Base-by-base conservation (phyloP, 2,888 invertebrate species). In the Epirrhoe tristata region DNA sequence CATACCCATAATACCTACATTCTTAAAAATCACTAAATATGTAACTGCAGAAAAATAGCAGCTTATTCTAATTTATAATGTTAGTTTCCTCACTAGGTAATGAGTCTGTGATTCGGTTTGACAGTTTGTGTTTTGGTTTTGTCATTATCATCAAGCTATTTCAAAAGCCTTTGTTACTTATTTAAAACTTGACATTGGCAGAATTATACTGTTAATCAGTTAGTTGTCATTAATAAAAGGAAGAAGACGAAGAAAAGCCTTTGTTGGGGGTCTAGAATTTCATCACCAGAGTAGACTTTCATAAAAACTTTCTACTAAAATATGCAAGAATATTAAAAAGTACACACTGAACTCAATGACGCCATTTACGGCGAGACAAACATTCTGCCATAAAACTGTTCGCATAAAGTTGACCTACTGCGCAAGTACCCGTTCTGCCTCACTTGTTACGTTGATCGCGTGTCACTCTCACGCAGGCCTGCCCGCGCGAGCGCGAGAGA, bases 381-480 rank as follows among this genome's bases (percentile, higher is more conserved):
- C 54, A 66, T 53, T 60, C 58, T 53, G 50, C 56, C 56, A 39
- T 59, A 65, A 68, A 63, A 73, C 54, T 62, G 55, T 57, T 63
- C 63, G 70, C 71, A 72, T 68, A 55, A 68, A 71, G 70, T 67
- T 72, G 72, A 74, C 72, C 72, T 72, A 74, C 72, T 70, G 69
- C 53, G 57, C 64, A 63, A 63, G 65, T 61, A 48, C 67, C 72
- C 67, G 82, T 83, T 83, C 81, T 77, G 82, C 81, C 74, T 81
- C 81, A 83, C 78, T 83, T 79, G 75, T 70, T 77, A 79, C 80
- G 77, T 62, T 54, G 56, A 76, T 77, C 70, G 58, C 75, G 69
- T 77, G 78, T 87, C 84, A 79, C 86, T 83, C 78, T 86, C 85
- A 48, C 78, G 68, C 86, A 61, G 72, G 70, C 71, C 68, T 65